These are phyloP conservation scores for Gerris lacustris DNA, from an alignment of 2,888 invertebrate genomes.

Conservation along the genomic window DNA sequence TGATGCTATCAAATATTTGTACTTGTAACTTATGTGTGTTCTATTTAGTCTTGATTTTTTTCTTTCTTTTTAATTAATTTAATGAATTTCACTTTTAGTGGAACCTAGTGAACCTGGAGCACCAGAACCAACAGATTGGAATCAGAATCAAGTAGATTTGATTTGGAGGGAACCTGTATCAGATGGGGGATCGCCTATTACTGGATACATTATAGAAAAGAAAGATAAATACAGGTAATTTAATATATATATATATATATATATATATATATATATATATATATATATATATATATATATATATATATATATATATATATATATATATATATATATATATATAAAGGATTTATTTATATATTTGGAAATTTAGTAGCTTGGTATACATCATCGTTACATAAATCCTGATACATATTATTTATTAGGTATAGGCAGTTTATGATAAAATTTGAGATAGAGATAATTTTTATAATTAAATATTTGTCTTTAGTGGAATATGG, in stretches of 20 bases:
- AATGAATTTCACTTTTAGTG: constrained; percentile 43
- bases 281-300: too few species aligned
- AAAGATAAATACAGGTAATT: constrained; percentile 62
- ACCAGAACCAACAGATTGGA: constrained; percentile 87
- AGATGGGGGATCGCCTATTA: constrained; percentile 89
- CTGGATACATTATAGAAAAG: constrained; percentile 85
- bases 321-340: too few species aligned
- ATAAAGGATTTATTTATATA: too few species aligned
- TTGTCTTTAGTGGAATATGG: constrained; percentile 62
- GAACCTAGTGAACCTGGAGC: constrained; percentile 75
- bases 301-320: too few species aligned
- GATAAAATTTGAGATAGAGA: neutral
- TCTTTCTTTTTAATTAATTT: neutral
- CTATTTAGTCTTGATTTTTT: constrained; percentile 1
- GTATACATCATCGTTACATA: too few species aligned
- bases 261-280: too few species aligned
- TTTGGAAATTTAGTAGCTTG: too few species aligned
- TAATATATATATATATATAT: neutral
- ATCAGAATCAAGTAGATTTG: constrained; percentile 80
- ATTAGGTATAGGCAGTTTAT: neutral
- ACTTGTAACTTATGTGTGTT: neutral
- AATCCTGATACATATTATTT: too few species aligned
- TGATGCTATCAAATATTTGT: constrained; percentile 30
- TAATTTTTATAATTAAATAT: too few species aligned
- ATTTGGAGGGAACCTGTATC: constrained; percentile 79